Conservation (phyloP, 2,888 invertebrate species). For the Xanthia togata region DNA sequence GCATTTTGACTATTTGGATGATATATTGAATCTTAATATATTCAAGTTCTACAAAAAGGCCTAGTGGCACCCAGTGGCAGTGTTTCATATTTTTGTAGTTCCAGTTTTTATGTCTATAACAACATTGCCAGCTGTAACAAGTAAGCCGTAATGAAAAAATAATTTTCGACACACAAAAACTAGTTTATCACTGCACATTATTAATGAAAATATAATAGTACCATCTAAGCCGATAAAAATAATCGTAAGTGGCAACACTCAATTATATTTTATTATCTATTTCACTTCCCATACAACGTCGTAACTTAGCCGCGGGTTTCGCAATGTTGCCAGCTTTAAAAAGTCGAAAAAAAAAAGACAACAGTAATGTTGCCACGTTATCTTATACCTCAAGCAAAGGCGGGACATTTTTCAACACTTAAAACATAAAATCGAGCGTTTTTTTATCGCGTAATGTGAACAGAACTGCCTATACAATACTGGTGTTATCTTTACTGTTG, state of each 20-base stretch:
- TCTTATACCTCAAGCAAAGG: slow-evolving; percentile 79
- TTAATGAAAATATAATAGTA: slow-evolving; percentile 72
- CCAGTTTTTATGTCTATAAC: slow-evolving; percentile 10
- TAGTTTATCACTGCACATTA: slow-evolving; percentile 55
- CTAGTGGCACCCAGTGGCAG: slow-evolving; percentile 16
- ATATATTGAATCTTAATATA: slow-evolving; percentile 1
- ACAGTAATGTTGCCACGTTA: slow-evolving; percentile 77
- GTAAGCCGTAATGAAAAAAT: slow-evolving; percentile 55
- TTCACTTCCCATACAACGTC: slow-evolving; percentile 74
- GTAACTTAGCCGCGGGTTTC: slow-evolving; percentile 75
- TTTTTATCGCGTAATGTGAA: slow-evolving; percentile 86
- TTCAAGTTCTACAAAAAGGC: slow-evolving; percentile 2
- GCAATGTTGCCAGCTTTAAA: slow-evolving; percentile 77
- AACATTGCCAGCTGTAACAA: slow-evolving; percentile 2
- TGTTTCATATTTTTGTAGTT: neutral
- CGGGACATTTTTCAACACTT: slow-evolving; percentile 83
- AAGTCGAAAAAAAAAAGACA: slow-evolving; percentile 75
- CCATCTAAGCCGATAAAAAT: slow-evolving; percentile 69
- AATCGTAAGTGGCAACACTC: slow-evolving; percentile 75
- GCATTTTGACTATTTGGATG: slow-evolving; percentile 16
- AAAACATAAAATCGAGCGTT: slow-evolving; percentile 84
- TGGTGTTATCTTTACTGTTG: slow-evolving; percentile 86
- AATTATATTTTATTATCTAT: slow-evolving; percentile 79
- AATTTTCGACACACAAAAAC: slow-evolving; percentile 46
- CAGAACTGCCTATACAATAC: slow-evolving; percentile 85